These are phyloP conservation scores for Percina caprodes DNA, from an alignment of 2,113 vertebrate species.

Conservation along the genomic window DNA sequence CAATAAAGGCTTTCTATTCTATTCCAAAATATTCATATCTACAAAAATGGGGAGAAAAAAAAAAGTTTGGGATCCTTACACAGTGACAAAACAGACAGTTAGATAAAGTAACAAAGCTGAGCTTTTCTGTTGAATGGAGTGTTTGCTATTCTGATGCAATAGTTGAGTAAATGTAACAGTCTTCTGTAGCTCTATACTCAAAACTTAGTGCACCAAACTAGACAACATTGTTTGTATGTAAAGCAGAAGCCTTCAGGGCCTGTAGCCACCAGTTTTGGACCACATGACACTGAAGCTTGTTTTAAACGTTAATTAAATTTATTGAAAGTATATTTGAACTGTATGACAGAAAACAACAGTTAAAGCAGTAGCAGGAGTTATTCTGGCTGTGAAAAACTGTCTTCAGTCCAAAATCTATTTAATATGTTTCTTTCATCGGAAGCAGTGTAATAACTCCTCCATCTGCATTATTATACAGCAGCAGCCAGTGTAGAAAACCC, in stretches of 20 bases:
- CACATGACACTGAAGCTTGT: neutral
- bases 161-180: neutral
- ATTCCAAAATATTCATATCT: no score
- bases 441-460: neutral
- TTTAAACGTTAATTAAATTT: neutral
- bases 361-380: neutral
- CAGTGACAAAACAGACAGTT: neutral
- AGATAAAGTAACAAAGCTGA: neutral
- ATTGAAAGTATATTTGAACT: neutral
- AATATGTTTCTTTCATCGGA: neutral
- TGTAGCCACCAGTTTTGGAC: neutral
- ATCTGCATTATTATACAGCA: constrained; percentile 6
- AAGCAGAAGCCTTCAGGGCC: neutral
- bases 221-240: neutral
- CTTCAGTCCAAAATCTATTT: neutral
- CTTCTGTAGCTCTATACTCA: neutral
- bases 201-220: neutral
- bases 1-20: no score
- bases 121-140: neutral
- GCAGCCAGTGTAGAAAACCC: neutral
- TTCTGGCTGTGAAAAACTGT: no score
- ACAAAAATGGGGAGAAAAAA: no score
- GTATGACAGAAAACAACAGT: neutral
- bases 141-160: neutral
- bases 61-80: neutral